These are phyloP conservation scores for Latheticus oryzae DNA, from an alignment of 2,888 invertebrate genomes.

Conservation along the genomic window DNA sequence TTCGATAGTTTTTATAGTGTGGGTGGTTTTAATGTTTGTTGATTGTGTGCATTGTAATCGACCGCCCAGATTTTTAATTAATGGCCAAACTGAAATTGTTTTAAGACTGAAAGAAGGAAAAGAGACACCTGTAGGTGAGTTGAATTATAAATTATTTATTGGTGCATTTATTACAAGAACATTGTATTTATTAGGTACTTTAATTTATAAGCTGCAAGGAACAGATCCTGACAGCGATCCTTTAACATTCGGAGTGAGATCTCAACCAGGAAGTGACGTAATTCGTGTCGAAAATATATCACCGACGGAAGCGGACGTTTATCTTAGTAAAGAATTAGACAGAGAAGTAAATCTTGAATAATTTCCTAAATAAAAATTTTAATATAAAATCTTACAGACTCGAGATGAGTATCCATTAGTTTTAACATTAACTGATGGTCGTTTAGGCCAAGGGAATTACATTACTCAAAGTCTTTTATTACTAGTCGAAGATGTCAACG, in stretches of 20 bases:
- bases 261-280: constrained; percentile 84
- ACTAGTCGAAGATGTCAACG: constrained; percentile 91
- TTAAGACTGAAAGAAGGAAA: constrained; percentile 88
- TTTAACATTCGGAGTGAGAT: constrained; percentile 83
- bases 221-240: constrained; percentile 88
- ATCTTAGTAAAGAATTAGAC: constrained; percentile 89
- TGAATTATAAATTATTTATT: constrained; percentile 6
- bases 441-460: constrained; percentile 86
- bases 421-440: constrained; percentile 88
- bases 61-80: constrained; percentile 88
- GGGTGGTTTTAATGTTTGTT: constrained; percentile 41
- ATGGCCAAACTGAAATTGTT: constrained; percentile 92
- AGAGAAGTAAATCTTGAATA: constrained; percentile 75
- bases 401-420: constrained; percentile 91
- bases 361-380: constrained; percentile 11
- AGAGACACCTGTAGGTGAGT: constrained; percentile 86
- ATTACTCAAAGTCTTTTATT: constrained; percentile 90
- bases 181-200: too few relatives aligned
- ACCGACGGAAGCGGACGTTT: constrained; percentile 86
- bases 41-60: constrained; percentile 70
- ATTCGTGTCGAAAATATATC: constrained; percentile 85
- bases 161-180: too few relatives aligned
- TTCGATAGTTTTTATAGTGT: constrained; percentile 36
- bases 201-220: constrained; percentile 85
- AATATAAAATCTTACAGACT: constrained; percentile 67